Conservation (phyloP, 2,113 vertebrate species). For the Raja brachyura region DNA sequence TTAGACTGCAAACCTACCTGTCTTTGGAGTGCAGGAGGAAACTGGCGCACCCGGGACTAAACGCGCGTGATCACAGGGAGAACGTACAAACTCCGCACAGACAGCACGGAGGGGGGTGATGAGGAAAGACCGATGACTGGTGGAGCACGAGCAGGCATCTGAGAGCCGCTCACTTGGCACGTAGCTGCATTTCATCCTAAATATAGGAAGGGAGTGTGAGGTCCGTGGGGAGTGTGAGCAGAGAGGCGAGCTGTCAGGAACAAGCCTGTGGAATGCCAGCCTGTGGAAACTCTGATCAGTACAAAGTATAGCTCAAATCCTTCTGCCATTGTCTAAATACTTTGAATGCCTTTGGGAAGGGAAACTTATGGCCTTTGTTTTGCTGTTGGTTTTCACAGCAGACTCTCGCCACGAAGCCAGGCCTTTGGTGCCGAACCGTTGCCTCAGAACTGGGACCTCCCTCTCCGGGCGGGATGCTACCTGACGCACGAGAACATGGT, state of each 20-base stretch:
- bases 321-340: constrained; percentile 3
- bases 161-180: too few species aligned
- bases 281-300: constrained; percentile 1
- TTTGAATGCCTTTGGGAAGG: neutral
- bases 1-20: too few species aligned
- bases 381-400: too few species aligned
- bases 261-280: neutral
- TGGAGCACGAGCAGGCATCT: too few species aligned
- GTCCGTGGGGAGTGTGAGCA: neutral
- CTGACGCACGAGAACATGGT: neutral
- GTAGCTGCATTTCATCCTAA: neutral
- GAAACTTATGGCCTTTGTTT: neutral
- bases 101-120: too few species aligned
- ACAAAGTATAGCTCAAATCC: neutral
- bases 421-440: too few species aligned
- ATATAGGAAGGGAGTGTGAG: neutral
- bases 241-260: neutral
- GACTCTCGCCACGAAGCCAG: too few species aligned
- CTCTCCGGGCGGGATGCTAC: neutral
- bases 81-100: too few species aligned
- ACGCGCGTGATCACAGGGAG: too few species aligned
- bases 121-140: too few species aligned
- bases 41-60: too few species aligned
- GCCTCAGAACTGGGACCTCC: neutral
- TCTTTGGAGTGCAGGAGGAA: too few species aligned